A percentile compares a stretch with the other conserved stretches of the same genome.
Evolutionary conservation across 2,113 vertebrate genomes (phyloP).

Genomic region (Cervus canadensis): DNA sequence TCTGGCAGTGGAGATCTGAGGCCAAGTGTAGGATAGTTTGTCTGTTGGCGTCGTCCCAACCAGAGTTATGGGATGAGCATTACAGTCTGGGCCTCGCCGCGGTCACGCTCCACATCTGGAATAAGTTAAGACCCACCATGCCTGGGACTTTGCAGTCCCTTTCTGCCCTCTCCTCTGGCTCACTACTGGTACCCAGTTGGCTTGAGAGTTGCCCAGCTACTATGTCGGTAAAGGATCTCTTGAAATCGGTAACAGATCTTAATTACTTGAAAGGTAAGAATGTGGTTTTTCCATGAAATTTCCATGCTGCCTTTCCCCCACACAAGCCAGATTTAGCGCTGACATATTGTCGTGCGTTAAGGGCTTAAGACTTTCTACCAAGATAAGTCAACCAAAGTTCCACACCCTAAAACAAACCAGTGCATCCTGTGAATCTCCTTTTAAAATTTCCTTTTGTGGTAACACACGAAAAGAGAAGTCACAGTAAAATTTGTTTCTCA

Average conservation of each 20-base stretch:
- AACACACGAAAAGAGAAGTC: background rate
- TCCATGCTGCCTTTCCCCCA: background rate
- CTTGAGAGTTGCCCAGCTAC: background rate
- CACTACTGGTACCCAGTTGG: background rate
- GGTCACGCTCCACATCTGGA: background rate
- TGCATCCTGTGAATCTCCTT: background rate
- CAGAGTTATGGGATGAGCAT: background rate
- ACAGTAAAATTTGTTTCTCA: background rate
- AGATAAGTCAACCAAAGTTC: background rate
- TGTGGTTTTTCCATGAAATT: background rate
- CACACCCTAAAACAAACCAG: background rate
- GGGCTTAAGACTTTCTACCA: background rate
- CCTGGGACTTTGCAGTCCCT: background rate
- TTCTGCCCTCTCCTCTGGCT: background rate
- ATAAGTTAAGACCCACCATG: background rate
- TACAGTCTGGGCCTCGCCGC: background rate
- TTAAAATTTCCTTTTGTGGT: slow-evolving; percentile 3
- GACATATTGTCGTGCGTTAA: background rate
- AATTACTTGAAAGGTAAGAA: background rate
- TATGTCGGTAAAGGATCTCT: background rate
- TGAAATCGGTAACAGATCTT: background rate
- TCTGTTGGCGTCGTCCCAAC: background rate
- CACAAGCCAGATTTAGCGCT: background rate
- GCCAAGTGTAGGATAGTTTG: background rate
- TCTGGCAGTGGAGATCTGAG: background rate